Percentiles rank a stretch among this genome's conserved stretches.
Conservation (phyloP, 2,113 vertebrate genomes). For the Pholis gunnellus region DNA sequence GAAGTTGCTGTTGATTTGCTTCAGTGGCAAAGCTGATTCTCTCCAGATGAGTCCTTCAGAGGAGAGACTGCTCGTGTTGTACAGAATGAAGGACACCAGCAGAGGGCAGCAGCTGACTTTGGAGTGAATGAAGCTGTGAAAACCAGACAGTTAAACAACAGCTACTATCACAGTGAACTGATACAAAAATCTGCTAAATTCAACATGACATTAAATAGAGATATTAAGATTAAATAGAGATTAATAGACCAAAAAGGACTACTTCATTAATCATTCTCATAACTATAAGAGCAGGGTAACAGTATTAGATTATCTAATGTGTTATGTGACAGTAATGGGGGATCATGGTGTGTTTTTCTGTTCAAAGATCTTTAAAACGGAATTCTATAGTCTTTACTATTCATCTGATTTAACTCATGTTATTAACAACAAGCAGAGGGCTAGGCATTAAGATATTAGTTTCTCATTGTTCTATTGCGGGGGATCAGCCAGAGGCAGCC, state of each 20-base stretch:
- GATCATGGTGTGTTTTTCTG: background rate
- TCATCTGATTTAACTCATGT: background rate
- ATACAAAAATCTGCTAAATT: background rate
- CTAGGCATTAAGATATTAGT: background rate
- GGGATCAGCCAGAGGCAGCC: background rate
- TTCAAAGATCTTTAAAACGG: background rate
- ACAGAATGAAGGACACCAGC: slow-evolving; percentile 4
- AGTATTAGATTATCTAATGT: background rate
- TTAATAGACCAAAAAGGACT: background rate
- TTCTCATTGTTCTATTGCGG: no score
- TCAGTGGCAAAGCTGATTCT: background rate
- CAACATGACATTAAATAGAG: background rate
- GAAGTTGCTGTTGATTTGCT: background rate
- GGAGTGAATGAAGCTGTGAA: background rate
- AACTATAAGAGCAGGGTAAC: background rate
- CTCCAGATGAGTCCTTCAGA: background rate
- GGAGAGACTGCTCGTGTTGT: background rate
- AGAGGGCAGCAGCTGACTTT: slow-evolving; percentile 63
- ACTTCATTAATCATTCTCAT: background rate
- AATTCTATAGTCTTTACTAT: background rate
- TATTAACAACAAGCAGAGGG: background rate
- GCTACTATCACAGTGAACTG: background rate
- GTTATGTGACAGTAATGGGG: background rate
- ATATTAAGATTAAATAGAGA: background rate
- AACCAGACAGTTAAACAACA: background rate